Conservation (phyloP, 2,113 vertebrate genomes). For the Stomatorhinus ivindoensis region DNA sequence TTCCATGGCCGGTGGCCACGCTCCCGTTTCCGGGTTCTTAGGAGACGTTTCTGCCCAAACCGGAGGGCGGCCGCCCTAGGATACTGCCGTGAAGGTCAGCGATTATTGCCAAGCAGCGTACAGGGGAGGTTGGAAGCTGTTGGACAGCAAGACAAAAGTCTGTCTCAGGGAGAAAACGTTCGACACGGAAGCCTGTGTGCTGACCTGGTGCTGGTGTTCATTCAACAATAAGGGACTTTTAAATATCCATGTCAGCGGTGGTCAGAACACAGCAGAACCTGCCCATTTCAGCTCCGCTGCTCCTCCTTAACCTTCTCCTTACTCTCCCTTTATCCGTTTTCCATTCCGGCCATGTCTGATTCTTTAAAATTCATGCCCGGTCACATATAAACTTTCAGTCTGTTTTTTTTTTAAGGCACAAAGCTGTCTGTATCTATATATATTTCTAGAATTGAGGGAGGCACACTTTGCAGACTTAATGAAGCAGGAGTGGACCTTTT, state of each 20-base stretch:
- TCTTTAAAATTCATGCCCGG: slow-evolving; percentile 26
- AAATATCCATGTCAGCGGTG: background rate
- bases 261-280: slow-evolving; percentile 13
- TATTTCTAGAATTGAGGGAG: slow-evolving; percentile 39
- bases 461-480: slow-evolving; percentile 27
- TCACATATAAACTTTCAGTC: slow-evolving; percentile 29
- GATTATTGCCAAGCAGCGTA: background rate
- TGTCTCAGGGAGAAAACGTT: background rate
- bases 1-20: background rate
- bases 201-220: background rate
- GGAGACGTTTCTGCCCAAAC: background rate
- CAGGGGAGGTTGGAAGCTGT: background rate
- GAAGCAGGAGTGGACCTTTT: slow-evolving; percentile 51
- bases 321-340: slow-evolving; percentile 15
- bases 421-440: slow-evolving; percentile 37
- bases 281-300: slow-evolving; percentile 27
- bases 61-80: background rate
- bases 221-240: background rate
- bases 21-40: background rate
- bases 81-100: background rate
- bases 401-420: slow-evolving; percentile 5
- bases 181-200: background rate
- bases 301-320: slow-evolving; percentile 30
- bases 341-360: slow-evolving; percentile 38
- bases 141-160: background rate